Base-by-base conservation (phyloP, 2,113 vertebrate species). In the Neopipo cinnamomea region DNA sequence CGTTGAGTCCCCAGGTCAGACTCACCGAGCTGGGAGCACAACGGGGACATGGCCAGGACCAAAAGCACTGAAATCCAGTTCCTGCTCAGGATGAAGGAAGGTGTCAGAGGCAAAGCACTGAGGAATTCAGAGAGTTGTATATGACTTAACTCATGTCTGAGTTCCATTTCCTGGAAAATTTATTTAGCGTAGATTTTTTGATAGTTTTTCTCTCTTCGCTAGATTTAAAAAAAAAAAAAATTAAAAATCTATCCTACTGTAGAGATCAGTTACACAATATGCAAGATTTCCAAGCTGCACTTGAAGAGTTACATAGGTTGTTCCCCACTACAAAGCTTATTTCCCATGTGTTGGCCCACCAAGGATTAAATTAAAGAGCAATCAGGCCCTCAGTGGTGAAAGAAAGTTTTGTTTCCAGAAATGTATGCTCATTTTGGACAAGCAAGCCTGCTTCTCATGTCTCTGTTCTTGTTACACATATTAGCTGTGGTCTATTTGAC, bases 371-470 rank as follows among this genome's bases (percentile, higher is more conserved):
- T 67, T 78, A 61, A 90, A 85, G 47, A 61, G 25, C 39, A 66
- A 28, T 37, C 42, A 78, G 30, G 14, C 13, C 44, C 39, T 56
- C 16, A 35, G 31, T 33, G 31, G 73, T 28, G 17, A 79, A 74
- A 92, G 23, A 39, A 81, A 91, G 44, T 52, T 78, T 61, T 91
- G 33, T 77, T 95, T 92, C 55, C 82, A 96, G 71, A 83, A 73
- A 58, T 0, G 9, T 33, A 10, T 14, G 52, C 16, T 83, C 52
- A 9, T 63, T 88, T 85, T 62, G 85, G 78, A 59, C 59, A 62
- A 71, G 78, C 39, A 55, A 85, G 39, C 20, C 61, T 80, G 24
- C 52, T 74, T 61, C 79, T 95, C 35, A 3, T 4, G 2, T 30
- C 24, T 59, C 59, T 91, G 35, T 24, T 83, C 52, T 63, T 62